Percentiles rank a stretch among this genome's conserved stretches.
These are phyloP conservation scores for Neofelis nebulosa DNA, from an alignment of 2,113 vertebrate genomes.

Conservation along the genomic window DNA sequence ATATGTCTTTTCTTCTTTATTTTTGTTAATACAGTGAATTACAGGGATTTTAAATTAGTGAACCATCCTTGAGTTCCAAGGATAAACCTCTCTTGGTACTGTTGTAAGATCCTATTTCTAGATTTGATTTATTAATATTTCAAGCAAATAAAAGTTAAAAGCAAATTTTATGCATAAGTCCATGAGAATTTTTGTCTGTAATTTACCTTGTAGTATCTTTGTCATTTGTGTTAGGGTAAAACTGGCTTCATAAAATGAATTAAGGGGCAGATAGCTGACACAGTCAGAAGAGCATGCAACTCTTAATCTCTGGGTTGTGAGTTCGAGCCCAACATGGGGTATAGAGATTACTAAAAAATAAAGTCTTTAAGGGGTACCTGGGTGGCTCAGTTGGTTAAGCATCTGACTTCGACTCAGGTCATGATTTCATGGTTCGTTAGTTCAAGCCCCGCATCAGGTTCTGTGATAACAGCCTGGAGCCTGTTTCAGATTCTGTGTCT, in stretches of 20 bases:
- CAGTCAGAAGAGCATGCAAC: too few relatives aligned
- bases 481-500: too few relatives aligned
- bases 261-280: neutral
- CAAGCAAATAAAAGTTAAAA: neutral
- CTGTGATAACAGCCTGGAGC: too few relatives aligned
- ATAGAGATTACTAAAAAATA: too few relatives aligned
- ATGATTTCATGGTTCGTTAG: too few relatives aligned
- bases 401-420: too few relatives aligned
- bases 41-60: neutral
- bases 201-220: neutral
- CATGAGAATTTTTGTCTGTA: neutral
- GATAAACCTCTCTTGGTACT: neutral
- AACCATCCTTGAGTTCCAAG: constrained; percentile 9
- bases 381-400: too few relatives aligned
- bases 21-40: neutral
- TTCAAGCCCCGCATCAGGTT: too few relatives aligned
- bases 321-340: too few relatives aligned
- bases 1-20: constrained; percentile 2
- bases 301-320: too few relatives aligned
- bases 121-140: constrained; percentile 10
- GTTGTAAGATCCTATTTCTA: neutral
- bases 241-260: neutral
- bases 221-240: neutral
- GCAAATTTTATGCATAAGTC: neutral
- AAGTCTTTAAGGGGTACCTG: too few relatives aligned